Evolutionary conservation across 2,888 invertebrate species (phyloP).

Genomic region (Tipula unca): DNA sequence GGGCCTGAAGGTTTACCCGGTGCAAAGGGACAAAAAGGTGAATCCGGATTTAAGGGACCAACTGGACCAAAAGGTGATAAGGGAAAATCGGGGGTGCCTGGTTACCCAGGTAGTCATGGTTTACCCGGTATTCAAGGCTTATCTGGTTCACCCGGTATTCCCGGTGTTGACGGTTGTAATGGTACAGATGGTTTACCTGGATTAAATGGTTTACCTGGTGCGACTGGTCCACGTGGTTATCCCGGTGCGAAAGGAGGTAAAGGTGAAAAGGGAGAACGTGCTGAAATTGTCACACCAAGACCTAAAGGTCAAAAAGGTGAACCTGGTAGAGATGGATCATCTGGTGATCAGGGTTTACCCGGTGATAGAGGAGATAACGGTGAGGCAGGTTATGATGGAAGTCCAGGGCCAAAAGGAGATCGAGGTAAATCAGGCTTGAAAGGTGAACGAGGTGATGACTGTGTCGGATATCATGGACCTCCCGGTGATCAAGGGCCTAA

Average conservation of each 20-base stretch:
- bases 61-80: slow-evolving; percentile 77
- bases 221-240: slow-evolving; percentile 66
- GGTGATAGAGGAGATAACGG: slow-evolving; percentile 63
- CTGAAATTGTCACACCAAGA: slow-evolving; percentile 45
- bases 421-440: slow-evolving; percentile 61
- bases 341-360: slow-evolving; percentile 36
- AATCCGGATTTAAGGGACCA: slow-evolving; percentile 71
- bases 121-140: slow-evolving; percentile 36
- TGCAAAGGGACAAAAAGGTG: slow-evolving; percentile 83
- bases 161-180: slow-evolving; percentile 91
- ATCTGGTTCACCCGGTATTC: slow-evolving; percentile 63
- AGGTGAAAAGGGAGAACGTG: slow-evolving; percentile 76
- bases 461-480: slow-evolving; percentile 39
- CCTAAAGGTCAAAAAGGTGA: slow-evolving; percentile 83
- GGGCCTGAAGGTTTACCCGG: slow-evolving; percentile 81
- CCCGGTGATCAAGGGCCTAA: slow-evolving; percentile 51
- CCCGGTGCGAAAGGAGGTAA: slow-evolving; percentile 41
- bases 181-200: slow-evolving; percentile 86
- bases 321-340: slow-evolving; percentile 42
- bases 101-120: slow-evolving; percentile 63
- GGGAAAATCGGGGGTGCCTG: slow-evolving; percentile 80
- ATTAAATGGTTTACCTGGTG: slow-evolving; percentile 56
- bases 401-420: slow-evolving; percentile 58
- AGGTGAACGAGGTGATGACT: slow-evolving; percentile 49
- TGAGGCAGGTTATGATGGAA: slow-evolving; percentile 47